phyloP scores from a whole-genome alignment of 2,888 invertebrate species.

The Sussaba pulchella region DNA sequence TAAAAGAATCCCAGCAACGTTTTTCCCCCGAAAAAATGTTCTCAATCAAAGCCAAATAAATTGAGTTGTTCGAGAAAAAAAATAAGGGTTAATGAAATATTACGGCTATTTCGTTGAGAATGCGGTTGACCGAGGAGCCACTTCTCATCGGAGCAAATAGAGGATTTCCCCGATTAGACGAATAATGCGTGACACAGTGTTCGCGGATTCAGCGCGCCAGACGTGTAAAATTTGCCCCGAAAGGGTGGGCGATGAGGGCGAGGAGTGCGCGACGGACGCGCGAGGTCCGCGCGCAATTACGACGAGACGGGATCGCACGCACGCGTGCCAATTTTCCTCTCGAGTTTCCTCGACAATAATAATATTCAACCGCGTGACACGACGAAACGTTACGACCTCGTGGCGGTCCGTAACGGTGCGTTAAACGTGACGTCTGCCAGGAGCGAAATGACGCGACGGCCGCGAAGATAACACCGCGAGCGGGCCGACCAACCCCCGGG shows the following conservation, averaged over 20 bases:
- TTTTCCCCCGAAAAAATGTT: too few relatives aligned
- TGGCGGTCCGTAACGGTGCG: slow-evolving; percentile 37
- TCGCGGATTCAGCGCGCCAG: slow-evolving; percentile 11
- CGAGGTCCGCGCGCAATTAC: too few relatives aligned
- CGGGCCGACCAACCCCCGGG: too few relatives aligned
- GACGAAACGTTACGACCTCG: slow-evolving; percentile 45
- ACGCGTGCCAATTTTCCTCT: slow-evolving; percentile 55
- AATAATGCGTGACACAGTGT: slow-evolving; percentile 14
- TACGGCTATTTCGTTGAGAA: not conserved
- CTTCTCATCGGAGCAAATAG: slow-evolving; percentile 5
- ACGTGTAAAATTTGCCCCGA: slow-evolving; percentile 29
- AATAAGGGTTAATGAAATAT: too few relatives aligned
- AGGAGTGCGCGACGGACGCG: slow-evolving; percentile 5
- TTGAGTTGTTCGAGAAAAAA: too few relatives aligned
- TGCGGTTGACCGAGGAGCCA: too few relatives aligned
- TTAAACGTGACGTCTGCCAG: slow-evolving; percentile 37
- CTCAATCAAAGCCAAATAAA: too few relatives aligned
- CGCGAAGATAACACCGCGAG: slow-evolving; percentile 30
- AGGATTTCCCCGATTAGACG: slow-evolving; percentile 42
- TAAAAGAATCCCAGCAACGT: too few relatives aligned
- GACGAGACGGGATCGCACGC: not conserved
- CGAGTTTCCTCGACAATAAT: slow-evolving; percentile 52
- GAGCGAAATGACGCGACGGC: slow-evolving; percentile 32
- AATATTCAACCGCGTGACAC: slow-evolving; percentile 23
- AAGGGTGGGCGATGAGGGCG: not conserved